Percentiles rank a stretch among this genome's conserved stretches.
Evolutionary conservation across 2,113 vertebrate genomes (phyloP).

Genomic region (Laticauda colubrina): DNA sequence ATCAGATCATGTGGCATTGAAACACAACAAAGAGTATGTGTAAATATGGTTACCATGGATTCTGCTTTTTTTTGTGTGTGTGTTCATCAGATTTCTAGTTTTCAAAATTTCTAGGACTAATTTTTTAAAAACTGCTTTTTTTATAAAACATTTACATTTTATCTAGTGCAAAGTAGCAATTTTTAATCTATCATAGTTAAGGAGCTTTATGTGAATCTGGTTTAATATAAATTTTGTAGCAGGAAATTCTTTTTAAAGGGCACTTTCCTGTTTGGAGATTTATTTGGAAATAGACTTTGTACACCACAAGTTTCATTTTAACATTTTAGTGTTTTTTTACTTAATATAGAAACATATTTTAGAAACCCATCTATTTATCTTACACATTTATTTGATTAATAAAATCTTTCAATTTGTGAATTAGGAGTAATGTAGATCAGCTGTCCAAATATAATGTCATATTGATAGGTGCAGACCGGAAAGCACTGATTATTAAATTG

Average conservation of each 20-base stretch:
- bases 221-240: slow-evolving; percentile 48
- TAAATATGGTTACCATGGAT: slow-evolving; percentile 82
- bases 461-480: not conserved
- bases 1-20: slow-evolving; percentile 99
- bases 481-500: not conserved
- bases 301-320: slow-evolving; percentile 31
- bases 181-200: not conserved
- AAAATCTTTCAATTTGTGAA: not conserved
- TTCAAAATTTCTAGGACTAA: slow-evolving; percentile 20
- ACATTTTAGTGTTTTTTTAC: slow-evolving; percentile 9
- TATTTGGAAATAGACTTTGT: slow-evolving; percentile 5
- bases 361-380: not conserved
- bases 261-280: slow-evolving; percentile 32
- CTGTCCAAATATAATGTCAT: slow-evolving; percentile 4
- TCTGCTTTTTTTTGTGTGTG: too few species aligned
- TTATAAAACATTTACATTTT: not conserved
- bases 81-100: slow-evolving; percentile 32
- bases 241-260: slow-evolving; percentile 27
- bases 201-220: slow-evolving; percentile 51
- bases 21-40: slow-evolving; percentile 99
- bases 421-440: slow-evolving; percentile 6
- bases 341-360: slow-evolving; percentile 12
- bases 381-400: slow-evolving; percentile 11
- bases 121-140: not conserved
- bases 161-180: not conserved